Percentiles rank a stretch among this genome's conserved stretches.
Conservation (phyloP, 2,797 vertebrate species). For the Kryptopterus vitreolus region DNA sequence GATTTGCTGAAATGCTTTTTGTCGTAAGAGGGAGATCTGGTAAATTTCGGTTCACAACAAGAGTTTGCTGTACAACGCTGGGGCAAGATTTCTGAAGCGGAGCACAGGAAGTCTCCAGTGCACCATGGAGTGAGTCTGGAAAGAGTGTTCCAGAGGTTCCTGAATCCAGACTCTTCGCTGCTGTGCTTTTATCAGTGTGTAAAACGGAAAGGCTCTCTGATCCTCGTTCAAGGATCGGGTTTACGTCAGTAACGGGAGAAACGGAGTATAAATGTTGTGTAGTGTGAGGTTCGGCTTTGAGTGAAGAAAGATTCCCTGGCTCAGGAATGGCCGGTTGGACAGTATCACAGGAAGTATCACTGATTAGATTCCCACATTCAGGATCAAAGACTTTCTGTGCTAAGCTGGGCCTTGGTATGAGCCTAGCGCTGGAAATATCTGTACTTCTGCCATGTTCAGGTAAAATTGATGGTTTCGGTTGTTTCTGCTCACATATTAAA, state of each 20-base stretch:
- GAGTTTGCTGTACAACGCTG: background rate
- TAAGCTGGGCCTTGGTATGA: background rate
- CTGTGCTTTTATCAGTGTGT: background rate
- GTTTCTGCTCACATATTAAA: slow-evolving; percentile 33
- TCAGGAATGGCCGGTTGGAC: slow-evolving; percentile 11
- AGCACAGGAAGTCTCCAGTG: background rate
- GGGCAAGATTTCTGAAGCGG: background rate
- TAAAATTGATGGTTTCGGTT: background rate
- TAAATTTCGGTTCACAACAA: background rate
- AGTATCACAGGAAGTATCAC: background rate
- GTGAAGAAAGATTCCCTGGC: background rate
- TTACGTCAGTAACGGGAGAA: slow-evolving; percentile 4
- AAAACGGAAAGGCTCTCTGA: background rate
- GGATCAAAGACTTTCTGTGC: slow-evolving; percentile 9
- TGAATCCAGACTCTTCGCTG: background rate
- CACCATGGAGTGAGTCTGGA: background rate
- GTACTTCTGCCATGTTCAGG: slow-evolving; percentile 5
- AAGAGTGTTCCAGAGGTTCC: background rate
- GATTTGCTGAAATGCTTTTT: background rate
- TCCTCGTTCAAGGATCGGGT: background rate
- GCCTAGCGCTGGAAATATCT: background rate
- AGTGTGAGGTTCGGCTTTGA: slow-evolving; percentile 9
- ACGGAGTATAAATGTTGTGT: slow-evolving; percentile 1
- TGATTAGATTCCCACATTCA: slow-evolving; percentile 19
- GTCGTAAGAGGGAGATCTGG: background rate